Evolutionary conservation across 2,797 vertebrate species (phyloP).

Genomic region (Tarsius wallacei): DNA sequence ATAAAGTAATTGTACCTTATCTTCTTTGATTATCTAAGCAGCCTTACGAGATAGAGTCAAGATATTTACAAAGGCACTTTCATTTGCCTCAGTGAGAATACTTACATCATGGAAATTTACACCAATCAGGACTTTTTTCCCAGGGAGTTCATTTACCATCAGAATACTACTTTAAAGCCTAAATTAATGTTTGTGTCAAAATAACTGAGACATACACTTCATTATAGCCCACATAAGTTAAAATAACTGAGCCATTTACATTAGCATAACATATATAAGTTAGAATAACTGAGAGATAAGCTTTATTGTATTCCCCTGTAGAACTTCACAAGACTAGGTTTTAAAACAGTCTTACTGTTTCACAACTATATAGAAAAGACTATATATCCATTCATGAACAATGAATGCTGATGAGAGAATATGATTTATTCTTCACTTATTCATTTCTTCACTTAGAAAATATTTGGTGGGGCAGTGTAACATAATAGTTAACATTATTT

Average conservation of each 20-base stretch:
- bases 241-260: neutral
- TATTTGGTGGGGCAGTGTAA: neutral
- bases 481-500: neutral
- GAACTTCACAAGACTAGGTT: neutral
- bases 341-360: too few relatives aligned
- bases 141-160: neutral
- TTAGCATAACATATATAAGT: neutral
- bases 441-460: neutral
- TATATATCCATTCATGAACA: neutral
- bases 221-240: neutral
- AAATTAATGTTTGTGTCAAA: conserved; percentile 39
- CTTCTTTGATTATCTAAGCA: neutral
- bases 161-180: neutral
- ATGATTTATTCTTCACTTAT: neutral
- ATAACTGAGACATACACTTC: neutral
- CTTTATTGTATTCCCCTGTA: neutral
- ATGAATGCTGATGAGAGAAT: neutral
- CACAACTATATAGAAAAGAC: too few relatives aligned
- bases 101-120: neutral
- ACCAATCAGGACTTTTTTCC: neutral
- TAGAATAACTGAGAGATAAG: neutral
- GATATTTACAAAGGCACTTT: neutral
- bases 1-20: neutral
- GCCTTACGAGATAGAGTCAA: neutral
- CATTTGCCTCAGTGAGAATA: neutral